Percentiles rank a stretch among this genome's conserved stretches.
Evolutionary conservation across 2,113 vertebrate genomes (phyloP).

Genomic region (Regulus satrapa): DNA sequence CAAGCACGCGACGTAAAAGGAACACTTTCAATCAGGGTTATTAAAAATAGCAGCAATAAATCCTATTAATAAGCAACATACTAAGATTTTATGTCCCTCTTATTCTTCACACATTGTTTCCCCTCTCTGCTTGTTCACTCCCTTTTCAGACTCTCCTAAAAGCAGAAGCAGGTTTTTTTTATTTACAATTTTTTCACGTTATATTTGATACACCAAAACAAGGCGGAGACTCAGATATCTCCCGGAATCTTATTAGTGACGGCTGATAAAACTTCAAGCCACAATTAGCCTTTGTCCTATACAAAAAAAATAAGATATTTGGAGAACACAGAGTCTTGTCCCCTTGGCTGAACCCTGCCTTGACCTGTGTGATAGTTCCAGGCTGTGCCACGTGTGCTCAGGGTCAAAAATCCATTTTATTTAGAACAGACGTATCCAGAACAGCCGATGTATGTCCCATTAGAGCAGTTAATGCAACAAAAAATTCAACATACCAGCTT

Average conservation of each 20-base stretch:
- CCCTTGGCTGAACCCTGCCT: not conserved
- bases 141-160: not conserved
- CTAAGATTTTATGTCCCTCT: not conserved
- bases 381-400: not conserved
- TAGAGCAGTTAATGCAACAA: not conserved
- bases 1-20: not conserved
- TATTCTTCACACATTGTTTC: not conserved
- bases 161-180: not conserved
- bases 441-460: not conserved
- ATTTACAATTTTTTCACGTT: not conserved
- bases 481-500: not conserved
- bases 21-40: not conserved
- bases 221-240: not conserved
- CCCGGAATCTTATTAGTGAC: not conserved
- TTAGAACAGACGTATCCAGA: not conserved
- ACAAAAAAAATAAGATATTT: not conserved
- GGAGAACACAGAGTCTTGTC: not conserved
- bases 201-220: not conserved
- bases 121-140: not conserved
- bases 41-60: conserved; percentile 30
- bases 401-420: not conserved
- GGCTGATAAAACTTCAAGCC: not conserved
- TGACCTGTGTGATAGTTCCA: not conserved
- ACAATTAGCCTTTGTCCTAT: not conserved
- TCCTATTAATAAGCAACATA: conserved; percentile 16